Percentiles rank a stretch among this genome's conserved stretches.
Conservation (phyloP, 2,888 invertebrate species). For the Drosophila suboccidentalis region DNA sequence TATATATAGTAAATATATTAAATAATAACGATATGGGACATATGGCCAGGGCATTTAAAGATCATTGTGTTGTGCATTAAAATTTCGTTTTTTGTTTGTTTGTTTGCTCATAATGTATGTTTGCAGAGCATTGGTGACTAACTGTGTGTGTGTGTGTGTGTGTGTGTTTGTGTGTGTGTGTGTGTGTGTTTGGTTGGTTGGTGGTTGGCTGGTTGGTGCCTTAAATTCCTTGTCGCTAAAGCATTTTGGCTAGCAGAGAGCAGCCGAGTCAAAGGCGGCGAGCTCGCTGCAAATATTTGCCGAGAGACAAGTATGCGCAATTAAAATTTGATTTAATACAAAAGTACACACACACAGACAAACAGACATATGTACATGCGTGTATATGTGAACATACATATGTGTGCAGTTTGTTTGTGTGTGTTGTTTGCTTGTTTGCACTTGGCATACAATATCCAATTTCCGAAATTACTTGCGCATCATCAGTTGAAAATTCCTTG, state of each 20-base stretch:
- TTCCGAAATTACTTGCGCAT: constrained; percentile 83
- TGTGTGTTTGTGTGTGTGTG: constrained; percentile 25
- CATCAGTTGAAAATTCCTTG: constrained; percentile 82
- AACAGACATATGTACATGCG: constrained; percentile 21
- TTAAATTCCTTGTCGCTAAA: constrained; percentile 76
- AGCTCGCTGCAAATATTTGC: constrained; percentile 82
- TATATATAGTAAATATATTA: not conserved
- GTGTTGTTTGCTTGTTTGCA: constrained; percentile 65
- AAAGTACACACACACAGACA: constrained; percentile 55
- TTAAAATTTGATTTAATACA: constrained; percentile 83
- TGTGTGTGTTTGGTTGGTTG: constrained; percentile 14
- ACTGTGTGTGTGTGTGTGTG: constrained; percentile 4
- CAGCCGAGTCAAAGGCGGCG: constrained; percentile 74
- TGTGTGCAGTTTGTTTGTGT: constrained; percentile 32
- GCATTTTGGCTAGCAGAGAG: constrained; percentile 60
- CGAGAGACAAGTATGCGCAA: constrained; percentile 83
- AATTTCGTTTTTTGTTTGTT: constrained; percentile 45
- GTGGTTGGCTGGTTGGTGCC: constrained; percentile 43
- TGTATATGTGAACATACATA: not conserved
- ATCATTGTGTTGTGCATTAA: constrained; percentile 20
- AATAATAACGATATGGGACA: not conserved
- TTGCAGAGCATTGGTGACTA: constrained; percentile 52
- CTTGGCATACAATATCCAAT: constrained; percentile 82
- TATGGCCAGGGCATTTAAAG: constrained; percentile 21
- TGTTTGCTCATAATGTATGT: constrained; percentile 75